Evolutionary conservation across 1,140 invertebrate genomes (phyloP).

Genomic region (Ganaspis sp.): DNA sequence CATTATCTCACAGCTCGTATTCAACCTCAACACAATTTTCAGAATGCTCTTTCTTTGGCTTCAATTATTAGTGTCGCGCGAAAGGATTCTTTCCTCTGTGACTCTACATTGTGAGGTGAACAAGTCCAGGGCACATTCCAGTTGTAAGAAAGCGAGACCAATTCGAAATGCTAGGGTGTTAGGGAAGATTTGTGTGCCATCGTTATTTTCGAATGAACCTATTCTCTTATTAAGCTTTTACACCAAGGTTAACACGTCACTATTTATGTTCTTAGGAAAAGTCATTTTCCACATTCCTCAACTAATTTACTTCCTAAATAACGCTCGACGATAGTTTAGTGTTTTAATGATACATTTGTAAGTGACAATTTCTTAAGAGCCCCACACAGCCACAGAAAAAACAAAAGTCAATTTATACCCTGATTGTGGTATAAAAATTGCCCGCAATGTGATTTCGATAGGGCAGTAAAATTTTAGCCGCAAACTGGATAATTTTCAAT

Average conservation of each 20-base stretch:
- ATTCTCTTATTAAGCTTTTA: constrained; percentile 22
- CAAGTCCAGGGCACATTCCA: constrained; percentile 18
- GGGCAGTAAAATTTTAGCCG: no score
- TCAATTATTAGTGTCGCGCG: constrained; percentile 27
- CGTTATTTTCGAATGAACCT: not conserved
- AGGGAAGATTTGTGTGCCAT: constrained; percentile 18
- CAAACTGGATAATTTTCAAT: no score
- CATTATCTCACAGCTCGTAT: not conserved
- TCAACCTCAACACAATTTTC: not conserved
- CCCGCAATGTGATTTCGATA: no score
- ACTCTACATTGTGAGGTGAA: not conserved
- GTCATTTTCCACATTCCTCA: not conserved
- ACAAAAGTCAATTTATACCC: no score
- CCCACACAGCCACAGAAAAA: no score
- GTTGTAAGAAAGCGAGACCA: constrained; percentile 7
- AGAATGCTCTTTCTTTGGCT: not conserved
- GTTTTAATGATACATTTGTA: no score
- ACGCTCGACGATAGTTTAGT: no score
- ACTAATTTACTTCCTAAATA: not conserved
- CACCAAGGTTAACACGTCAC: not conserved
- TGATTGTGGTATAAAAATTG: no score
- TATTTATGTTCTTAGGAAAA: not conserved
- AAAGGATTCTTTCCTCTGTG: constrained; percentile 4
- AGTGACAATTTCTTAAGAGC: no score
- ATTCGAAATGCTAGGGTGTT: constrained; percentile 10